Base-by-base conservation (phyloP, 2,888 invertebrate genomes). In the Philonicus albiceps region DNA sequence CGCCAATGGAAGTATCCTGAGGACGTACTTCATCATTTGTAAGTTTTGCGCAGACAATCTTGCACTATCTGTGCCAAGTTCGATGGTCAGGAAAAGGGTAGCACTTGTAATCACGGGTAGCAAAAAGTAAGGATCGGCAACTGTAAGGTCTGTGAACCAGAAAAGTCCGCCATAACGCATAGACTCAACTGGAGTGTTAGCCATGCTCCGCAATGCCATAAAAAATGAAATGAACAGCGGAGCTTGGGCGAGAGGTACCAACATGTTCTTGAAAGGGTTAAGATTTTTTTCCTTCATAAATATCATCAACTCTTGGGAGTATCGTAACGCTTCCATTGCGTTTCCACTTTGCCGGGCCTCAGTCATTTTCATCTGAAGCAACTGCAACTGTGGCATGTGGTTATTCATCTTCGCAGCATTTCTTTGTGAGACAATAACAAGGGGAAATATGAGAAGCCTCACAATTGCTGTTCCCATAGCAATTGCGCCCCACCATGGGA, bases 401-500 rank as follows among this genome's bases (percentile, higher is more conserved):
- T 97, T 97, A 89, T 95, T 94, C 96, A 98, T 96, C 89, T 94
- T 94, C 0, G 96, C 96, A 0, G 95, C 94, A 92, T 96, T 96
- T 89, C 95, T 94, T 92, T 98, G 98, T 0, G 96, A 93, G 89
- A 95, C 92, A 85, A 99, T 94, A 0, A 98, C 96, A 86, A 99
- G 91, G 0, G 98, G 98, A 89, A 99, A 97, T 91, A 98, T 93
- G 0, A 94, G 89, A 0, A 95, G 90, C 90, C 99, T 94, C 0
- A 98, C 94, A 40, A 94, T 91, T 1, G 96, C 87, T 0, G 98
- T 98, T n/a, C 96, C 96, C 86, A 96, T 92, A 2, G 95, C 93
- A 89, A 99, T 98, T 13, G 97, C 93, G 53, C 94, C 95, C 98
- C 98, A 99, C 99, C 99, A 99, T 0, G 99, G 99, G 13, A 99